Conservation (phyloP, 2,888 invertebrate genomes). For the Dioctria rufipes region DNA sequence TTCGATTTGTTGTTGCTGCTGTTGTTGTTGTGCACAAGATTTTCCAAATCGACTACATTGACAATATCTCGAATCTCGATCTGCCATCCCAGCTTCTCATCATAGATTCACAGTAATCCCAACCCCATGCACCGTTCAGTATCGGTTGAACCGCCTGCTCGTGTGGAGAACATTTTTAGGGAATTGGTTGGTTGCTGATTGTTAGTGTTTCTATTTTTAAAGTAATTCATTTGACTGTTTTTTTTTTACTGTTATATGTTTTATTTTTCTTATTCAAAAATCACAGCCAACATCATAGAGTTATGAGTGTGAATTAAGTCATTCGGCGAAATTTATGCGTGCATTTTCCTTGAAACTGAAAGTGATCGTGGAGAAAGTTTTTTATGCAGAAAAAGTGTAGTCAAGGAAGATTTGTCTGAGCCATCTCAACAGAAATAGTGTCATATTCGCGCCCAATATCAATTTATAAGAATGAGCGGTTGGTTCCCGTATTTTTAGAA, state of each 20-base stretch:
- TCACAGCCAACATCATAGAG: too few relatives aligned
- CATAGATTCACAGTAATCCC: too few relatives aligned
- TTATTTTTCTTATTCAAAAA: not conserved
- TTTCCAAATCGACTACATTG: conserved; percentile 51
- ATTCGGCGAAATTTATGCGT: not conserved
- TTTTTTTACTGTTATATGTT: not conserved
- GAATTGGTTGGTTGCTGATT: conserved; percentile 7
- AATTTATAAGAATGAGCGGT: conserved; percentile 4
- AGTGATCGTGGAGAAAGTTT: not conserved
- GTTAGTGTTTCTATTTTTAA: too few relatives aligned
- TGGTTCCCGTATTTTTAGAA: conserved; percentile 27
- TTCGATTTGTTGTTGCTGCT: conserved; percentile 3
- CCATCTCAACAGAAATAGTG: conserved; percentile 2
- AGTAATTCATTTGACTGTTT: not conserved
- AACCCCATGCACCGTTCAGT: conserved; percentile 10
- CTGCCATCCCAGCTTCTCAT: too few relatives aligned
- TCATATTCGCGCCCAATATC: conserved; percentile 17
- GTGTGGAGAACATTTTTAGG: conserved; percentile 37
- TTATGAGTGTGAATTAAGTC: not conserved
- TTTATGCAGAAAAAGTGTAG: not conserved
- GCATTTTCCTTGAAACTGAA: not conserved
- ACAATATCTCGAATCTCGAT: conserved; percentile 36
- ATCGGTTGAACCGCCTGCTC: conserved; percentile 53
- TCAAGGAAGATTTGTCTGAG: not conserved
- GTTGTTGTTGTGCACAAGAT: conserved; percentile 4